Evolutionary conservation across 2,888 invertebrate species (phyloP).

Genomic region (Phalera bucephala): DNA sequence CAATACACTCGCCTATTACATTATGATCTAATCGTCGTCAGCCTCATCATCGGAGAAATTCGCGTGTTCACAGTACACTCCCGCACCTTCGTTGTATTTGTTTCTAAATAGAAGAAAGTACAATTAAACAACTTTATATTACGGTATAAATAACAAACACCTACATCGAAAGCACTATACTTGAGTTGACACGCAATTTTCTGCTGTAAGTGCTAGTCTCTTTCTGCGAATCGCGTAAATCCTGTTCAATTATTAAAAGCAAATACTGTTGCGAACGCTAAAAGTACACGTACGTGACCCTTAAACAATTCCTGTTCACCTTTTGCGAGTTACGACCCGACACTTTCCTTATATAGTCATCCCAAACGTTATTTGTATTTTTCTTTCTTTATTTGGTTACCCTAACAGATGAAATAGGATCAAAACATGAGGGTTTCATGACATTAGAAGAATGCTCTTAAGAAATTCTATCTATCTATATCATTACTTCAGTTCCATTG

Average conservation of each 20-base stretch:
- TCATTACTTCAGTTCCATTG: too few relatives aligned
- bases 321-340: conserved; percentile 10
- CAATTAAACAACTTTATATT: too few relatives aligned
- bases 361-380: not conserved
- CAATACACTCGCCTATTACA: too few relatives aligned
- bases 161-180: too few relatives aligned
- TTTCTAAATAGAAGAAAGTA: too few relatives aligned
- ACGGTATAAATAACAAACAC: too few relatives aligned
- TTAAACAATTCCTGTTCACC: conserved; percentile 8
- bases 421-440: conserved; percentile 14
- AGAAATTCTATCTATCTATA: too few relatives aligned
- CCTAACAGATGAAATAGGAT: conserved; percentile 13
- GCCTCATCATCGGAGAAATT: too few relatives aligned
- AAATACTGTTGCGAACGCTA: conserved; percentile 1
- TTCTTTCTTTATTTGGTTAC: not conserved
- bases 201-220: not conserved
- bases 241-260: conserved; percentile 1
- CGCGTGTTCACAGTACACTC: too few relatives aligned
- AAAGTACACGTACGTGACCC: conserved; percentile 3
- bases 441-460: too few relatives aligned
- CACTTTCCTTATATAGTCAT: not conserved
- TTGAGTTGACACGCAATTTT: not conserved
- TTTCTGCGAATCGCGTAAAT: not conserved
- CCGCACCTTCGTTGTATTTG: too few relatives aligned
- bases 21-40: too few relatives aligned